Evolutionary conservation across 2,797 vertebrate species (phyloP).

Genomic region (Alauda arvensis): DNA sequence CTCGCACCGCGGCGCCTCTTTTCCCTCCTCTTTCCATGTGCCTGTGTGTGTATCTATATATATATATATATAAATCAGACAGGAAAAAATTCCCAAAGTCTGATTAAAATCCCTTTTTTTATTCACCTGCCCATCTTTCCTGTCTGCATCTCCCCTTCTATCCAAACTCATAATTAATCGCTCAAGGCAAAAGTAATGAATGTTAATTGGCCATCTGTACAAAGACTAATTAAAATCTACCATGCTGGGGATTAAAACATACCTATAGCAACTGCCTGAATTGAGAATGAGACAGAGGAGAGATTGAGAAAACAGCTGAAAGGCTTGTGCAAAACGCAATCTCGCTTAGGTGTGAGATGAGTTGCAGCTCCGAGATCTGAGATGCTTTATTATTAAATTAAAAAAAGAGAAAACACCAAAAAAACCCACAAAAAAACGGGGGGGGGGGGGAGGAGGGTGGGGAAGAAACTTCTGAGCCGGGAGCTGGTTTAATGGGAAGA

Average conservation of each 20-base stretch:
- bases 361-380: conserved; percentile 31
- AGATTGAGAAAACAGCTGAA: conserved; percentile 74
- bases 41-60: not conserved
- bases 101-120: conserved; percentile 69
- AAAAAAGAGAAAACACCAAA: not conserved
- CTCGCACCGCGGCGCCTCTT: not conserved
- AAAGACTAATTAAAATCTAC: conserved; percentile 90
- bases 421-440: not conserved
- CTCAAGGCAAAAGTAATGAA: conserved; percentile 88
- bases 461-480: conserved; percentile 21
- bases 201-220: conserved; percentile 90
- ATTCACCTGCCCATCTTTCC: conserved; percentile 79
- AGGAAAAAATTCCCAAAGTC: conserved; percentile 45
- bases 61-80: conserved; percentile 1
- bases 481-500: conserved; percentile 41
- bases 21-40: conserved; percentile 12
- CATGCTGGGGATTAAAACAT: conserved; percentile 85
- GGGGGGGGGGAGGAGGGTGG: not conserved
- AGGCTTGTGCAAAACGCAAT: conserved; percentile 68
- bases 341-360: conserved; percentile 73
- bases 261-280: conserved; percentile 78
- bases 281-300: conserved; percentile 71
- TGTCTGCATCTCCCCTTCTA: conserved; percentile 76
- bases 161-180: conserved; percentile 85
- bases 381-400: conserved; percentile 45